A percentile compares a stretch with the other conserved stretches of the same genome.
Evolutionary conservation across 2,113 vertebrate species (phyloP).

Genomic region (Argyrosomus japonicus): DNA sequence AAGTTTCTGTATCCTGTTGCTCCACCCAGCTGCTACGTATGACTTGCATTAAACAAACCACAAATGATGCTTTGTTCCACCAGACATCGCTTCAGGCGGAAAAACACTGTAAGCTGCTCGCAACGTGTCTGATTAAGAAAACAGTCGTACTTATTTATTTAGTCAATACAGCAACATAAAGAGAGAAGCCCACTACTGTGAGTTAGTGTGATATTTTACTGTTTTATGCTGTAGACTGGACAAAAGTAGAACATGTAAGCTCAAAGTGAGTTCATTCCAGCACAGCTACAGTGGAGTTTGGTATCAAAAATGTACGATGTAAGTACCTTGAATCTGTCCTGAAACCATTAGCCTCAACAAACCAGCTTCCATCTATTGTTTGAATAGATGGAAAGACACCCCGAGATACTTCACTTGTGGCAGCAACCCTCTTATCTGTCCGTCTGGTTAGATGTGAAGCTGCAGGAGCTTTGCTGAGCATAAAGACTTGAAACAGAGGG

Average conservation of each 20-base stretch:
- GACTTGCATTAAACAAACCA: constrained; percentile 13
- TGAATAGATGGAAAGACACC: too few relatives aligned
- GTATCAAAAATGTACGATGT: neutral
- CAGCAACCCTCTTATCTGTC: too few relatives aligned
- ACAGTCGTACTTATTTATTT: constrained; percentile 22
- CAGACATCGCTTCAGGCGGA: constrained; percentile 16
- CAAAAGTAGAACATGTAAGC: neutral
- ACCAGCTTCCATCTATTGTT: too few relatives aligned
- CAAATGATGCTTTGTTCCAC: constrained; percentile 58
- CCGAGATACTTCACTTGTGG: too few relatives aligned
- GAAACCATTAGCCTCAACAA: too few relatives aligned
- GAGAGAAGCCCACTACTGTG: neutral
- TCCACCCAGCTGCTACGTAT: constrained; percentile 28
- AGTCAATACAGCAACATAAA: neutral
- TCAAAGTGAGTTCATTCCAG: neutral
- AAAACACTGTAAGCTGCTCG: constrained; percentile 13
- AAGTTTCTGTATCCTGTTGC: constrained; percentile 33
- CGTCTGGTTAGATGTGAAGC: too few relatives aligned
- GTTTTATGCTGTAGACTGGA: neutral
- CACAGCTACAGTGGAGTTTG: neutral
- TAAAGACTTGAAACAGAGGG: too few relatives aligned
- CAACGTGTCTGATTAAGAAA: constrained; percentile 23
- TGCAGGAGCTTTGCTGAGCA: too few relatives aligned
- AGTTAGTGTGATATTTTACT: neutral
- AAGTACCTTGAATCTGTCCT: too few relatives aligned